Base-by-base conservation (phyloP, 2,797 vertebrate species). In the Thunnus albacares region DNA sequence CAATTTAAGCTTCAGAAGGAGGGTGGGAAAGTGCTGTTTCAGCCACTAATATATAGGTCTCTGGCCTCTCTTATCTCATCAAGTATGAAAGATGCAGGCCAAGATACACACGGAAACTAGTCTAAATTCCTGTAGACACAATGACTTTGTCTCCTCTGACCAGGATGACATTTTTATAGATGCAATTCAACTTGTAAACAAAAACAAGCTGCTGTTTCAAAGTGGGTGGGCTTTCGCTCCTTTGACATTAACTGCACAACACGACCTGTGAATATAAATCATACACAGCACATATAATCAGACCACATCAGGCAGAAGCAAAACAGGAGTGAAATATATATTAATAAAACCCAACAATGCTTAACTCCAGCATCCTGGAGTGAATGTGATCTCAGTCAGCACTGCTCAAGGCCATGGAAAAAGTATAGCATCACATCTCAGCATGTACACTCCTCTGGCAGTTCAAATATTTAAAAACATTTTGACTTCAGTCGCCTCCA, bases 391-490 rank as follows among this genome's bases (percentile, higher is more conserved):
- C n/a, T 71, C 64, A 59, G 9, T 18, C 45, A 20, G 41, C 45
- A 62, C 58, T 65, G 28, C 57, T 43, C 3, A 69, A 67, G 59
- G 71, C 41, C 64, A 41, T 8, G 43, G 56, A 68, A n/a, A 35
- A 12, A 73, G 17, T 28, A 22, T 26, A 33, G 17, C 49, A 59
- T 68, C 63, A 52, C 20, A 33, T 77, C 67, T 63, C 66, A 82
- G 67, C 24, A n/a, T 11, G 22, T 60, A 35, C 28, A 30, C 30
- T 56, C 52, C 65, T 76, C 52, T 53, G 57, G 33, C 52, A 17
- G 38, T 69, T 80, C 41, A 78, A 77, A 79, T 71, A 82, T 82
- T 81, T 85, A 6, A 83, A 22, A 41, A 6, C 52, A 74, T 72
- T 67, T 55, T 41, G 47, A 70, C 53, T 58, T 15, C 12, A 58